Conservation (phyloP, 2,888 invertebrate genomes). For the Heliconius ismenius region DNA sequence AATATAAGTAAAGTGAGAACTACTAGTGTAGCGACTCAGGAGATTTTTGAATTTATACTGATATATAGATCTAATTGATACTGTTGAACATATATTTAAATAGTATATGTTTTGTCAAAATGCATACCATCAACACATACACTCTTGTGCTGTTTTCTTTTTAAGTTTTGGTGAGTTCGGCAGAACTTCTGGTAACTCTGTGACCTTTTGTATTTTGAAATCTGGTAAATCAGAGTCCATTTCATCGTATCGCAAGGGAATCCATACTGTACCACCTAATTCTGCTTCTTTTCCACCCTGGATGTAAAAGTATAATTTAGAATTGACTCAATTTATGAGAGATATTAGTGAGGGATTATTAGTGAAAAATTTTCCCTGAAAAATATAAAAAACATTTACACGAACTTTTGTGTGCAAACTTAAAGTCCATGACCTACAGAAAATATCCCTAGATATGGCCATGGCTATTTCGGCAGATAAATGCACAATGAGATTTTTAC, state of each 20-base stretch:
- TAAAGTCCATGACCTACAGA: no score
- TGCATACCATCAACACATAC: conserved; percentile 51
- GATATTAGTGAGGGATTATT: neutral
- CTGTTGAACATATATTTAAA: neutral
- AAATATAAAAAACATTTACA: no score
- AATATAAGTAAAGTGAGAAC: conserved; percentile 14
- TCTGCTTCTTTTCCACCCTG: conserved; percentile 89
- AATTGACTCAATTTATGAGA: neutral
- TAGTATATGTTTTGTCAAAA: conserved; percentile 3
- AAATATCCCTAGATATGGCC: no score
- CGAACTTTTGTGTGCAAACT: no score
- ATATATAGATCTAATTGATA: conserved; percentile 8
- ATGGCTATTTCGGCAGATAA: no score
- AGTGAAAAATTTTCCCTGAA: no score
- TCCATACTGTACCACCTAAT: conserved; percentile 90
- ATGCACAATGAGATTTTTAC: no score
- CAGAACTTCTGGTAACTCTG: conserved; percentile 83
- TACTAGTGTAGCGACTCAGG: neutral
- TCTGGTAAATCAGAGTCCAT: conserved; percentile 82
- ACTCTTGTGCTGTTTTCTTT: conserved; percentile 55
- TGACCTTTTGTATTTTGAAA: conserved; percentile 84
- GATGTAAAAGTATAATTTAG: conserved; percentile 26
- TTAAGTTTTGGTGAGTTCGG: conserved; percentile 78
- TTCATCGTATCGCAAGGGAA: conserved; percentile 83
- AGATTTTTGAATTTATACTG: conserved; percentile 15